phyloP scores from a whole-genome alignment of 2,797 vertebrate species.

The Oreortyx pictus region DNA sequence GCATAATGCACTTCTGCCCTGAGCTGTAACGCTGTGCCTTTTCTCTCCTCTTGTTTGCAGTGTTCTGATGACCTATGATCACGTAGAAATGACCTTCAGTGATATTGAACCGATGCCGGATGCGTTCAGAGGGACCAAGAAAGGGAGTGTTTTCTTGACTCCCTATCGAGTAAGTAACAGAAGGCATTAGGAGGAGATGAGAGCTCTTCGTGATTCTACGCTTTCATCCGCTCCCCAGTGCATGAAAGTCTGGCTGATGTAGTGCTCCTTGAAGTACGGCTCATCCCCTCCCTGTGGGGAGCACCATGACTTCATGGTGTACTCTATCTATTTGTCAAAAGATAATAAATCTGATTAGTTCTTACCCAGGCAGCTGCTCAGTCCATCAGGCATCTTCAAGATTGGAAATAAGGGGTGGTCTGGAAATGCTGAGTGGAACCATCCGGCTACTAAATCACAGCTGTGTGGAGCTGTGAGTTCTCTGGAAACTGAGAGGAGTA shows the following conservation, averaged over 20 bases:
- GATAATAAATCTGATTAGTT: constrained; percentile 51
- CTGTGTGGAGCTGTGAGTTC: neutral
- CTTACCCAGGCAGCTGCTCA: neutral
- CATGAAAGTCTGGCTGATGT: neutral
- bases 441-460: neutral
- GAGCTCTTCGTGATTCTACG: neutral
- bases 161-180: constrained; percentile 90
- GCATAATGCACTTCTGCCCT: neutral
- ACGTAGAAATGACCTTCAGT: constrained; percentile 91
- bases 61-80: constrained; percentile 92
- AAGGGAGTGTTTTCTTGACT: constrained; percentile 93
- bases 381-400: neutral
- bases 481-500: neutral
- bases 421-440: constrained; percentile 3
- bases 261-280: neutral
- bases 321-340: constrained; percentile 24
- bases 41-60: constrained; percentile 67
- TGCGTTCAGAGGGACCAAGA: constrained; percentile 94
- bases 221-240: neutral
- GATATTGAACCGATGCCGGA: constrained; percentile 90
- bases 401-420: constrained; percentile 16
- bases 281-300: neutral
- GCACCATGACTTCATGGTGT: neutral
- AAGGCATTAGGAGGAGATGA: neutral
- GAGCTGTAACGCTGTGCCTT: neutral